phyloP scores from a whole-genome alignment of 2,113 vertebrate genomes.

The Lophotis ruficrista region DNA sequence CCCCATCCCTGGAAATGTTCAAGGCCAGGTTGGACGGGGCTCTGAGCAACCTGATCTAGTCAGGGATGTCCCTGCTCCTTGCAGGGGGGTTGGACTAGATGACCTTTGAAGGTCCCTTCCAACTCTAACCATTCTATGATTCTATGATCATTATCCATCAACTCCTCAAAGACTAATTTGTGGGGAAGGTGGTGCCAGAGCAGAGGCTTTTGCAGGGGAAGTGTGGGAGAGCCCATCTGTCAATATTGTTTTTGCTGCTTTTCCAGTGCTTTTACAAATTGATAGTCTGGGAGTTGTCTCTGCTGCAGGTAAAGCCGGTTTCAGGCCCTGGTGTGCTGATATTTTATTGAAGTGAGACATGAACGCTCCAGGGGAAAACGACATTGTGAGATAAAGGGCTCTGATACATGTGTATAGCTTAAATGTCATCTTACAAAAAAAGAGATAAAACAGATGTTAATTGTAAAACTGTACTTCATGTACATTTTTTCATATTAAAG shows the following conservation, averaged over 20 bases:
- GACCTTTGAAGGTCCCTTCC: too few species aligned
- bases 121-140: too few species aligned
- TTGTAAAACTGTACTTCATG: background rate
- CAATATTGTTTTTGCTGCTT: constrained; percentile 54
- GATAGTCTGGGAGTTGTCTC: constrained; percentile 78
- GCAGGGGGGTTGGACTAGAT: too few species aligned
- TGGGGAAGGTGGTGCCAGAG: constrained; percentile 19
- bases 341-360: constrained; percentile 55
- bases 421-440: constrained; percentile 30
- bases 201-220: constrained; percentile 17
- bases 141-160: background rate
- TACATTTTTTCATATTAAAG: background rate
- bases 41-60: too few species aligned
- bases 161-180: constrained; percentile 5
- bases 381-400: constrained; percentile 40
- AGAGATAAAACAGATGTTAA: constrained; percentile 11
- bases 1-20: too few species aligned
- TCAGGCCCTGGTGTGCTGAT: constrained; percentile 45
- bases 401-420: constrained; percentile 10
- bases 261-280: constrained; percentile 72
- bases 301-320: constrained; percentile 77
- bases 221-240: constrained; percentile 51
- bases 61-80: too few species aligned
- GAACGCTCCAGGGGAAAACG: constrained; percentile 36
- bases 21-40: too few species aligned